phyloP scores from a whole-genome alignment of 1,140 invertebrate genomes.

The Aleiodes sp. region DNA sequence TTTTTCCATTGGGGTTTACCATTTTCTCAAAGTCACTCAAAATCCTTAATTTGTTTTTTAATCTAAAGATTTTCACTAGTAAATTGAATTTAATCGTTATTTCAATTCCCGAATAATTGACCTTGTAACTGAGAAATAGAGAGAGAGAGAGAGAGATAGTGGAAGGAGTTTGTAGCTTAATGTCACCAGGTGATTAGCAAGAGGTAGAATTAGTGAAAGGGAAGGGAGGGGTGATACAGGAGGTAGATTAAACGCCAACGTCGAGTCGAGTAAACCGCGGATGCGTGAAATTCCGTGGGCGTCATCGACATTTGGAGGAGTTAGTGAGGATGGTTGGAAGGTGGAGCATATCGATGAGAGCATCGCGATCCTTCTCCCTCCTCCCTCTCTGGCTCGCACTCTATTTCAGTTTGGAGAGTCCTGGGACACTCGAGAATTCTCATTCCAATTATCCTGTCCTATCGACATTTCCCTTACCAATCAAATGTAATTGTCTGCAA shows the following conservation, averaged over 20 bases:
- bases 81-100: neutral
- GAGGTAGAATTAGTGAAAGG: neutral
- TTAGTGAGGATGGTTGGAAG: neutral
- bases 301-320: neutral
- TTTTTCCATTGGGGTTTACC: too few relatives aligned
- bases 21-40: too few relatives aligned
- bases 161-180: too few relatives aligned
- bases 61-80: too few relatives aligned
- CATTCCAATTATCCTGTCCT: neutral
- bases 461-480: conserved; percentile 11
- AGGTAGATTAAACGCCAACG: conserved; percentile 19
- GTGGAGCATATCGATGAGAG: neutral
- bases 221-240: neutral
- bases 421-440: conserved; percentile 1
- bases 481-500: too few relatives aligned
- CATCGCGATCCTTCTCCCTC: neutral
- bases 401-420: neutral
- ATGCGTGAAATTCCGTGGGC: conserved; percentile 22
- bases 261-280: conserved; percentile 20
- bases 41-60: too few relatives aligned
- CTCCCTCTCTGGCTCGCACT: neutral
- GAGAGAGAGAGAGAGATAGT: too few relatives aligned
- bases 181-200: conserved; percentile 7
- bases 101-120: conserved; percentile 1
- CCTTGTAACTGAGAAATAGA: neutral